Conservation (phyloP, 1,140 invertebrate species). For the Procambarus virginalis region DNA sequence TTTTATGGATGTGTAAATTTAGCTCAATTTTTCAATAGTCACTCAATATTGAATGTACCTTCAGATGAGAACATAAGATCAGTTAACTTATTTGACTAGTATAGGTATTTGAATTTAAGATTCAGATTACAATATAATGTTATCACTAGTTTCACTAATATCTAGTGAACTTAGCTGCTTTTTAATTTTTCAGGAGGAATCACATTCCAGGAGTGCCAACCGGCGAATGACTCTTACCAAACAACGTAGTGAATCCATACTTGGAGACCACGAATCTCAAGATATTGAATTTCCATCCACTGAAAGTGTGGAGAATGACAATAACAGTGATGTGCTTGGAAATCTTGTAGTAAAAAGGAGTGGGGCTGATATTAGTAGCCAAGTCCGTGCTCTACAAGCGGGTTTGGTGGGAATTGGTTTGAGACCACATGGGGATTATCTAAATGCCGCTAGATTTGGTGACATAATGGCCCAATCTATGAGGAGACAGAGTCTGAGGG, state of each 20-base stretch:
- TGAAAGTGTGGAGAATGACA: neutral
- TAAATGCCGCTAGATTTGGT: slow-evolving; percentile 33
- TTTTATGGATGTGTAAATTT: too few species aligned
- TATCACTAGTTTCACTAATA: too few species aligned
- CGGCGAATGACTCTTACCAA: slow-evolving; percentile 31
- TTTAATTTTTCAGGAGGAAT: slow-evolving; percentile 37
- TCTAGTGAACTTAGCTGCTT: neutral
- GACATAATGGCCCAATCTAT: slow-evolving; percentile 70
- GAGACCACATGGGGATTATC: slow-evolving; percentile 37
- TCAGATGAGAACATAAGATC: too few species aligned
- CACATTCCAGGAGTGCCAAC: slow-evolving; percentile 16
- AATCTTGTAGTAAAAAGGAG: neutral
- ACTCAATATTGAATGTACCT: too few species aligned
- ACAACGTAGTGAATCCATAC: slow-evolving; percentile 48
- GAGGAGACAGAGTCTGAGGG: slow-evolving; percentile 60
- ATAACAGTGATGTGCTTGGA: slow-evolving; percentile 22
- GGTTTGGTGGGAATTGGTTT: slow-evolving; percentile 11
- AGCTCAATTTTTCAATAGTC: too few species aligned
- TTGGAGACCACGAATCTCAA: slow-evolving; percentile 14
- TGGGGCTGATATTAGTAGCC: neutral
- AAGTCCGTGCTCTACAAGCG: neutral
- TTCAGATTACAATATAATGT: too few species aligned
- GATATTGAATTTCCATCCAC: slow-evolving; percentile 9
- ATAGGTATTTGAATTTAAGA: too few species aligned
- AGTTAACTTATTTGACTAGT: too few species aligned